Evolutionary conservation across 2,888 invertebrate species (phyloP).

Genomic region (Yponomeuta plumbellus): DNA sequence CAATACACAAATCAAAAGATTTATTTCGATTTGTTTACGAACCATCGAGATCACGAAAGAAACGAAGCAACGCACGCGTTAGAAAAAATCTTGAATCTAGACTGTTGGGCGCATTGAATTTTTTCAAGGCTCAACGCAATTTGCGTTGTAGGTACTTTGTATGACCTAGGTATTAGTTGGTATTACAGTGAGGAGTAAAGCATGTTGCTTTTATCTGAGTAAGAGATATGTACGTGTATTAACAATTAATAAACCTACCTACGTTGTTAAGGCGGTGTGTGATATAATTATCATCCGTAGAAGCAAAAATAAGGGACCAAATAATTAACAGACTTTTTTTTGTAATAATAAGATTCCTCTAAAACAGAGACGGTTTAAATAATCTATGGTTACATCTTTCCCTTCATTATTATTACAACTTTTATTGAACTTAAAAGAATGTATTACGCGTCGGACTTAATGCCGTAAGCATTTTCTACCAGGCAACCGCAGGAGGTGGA

Average conservation of each 20-base stretch:
- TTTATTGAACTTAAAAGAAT: too few species aligned
- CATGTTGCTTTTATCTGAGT: slow-evolving; percentile 18
- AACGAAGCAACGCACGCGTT: not conserved
- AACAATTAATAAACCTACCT: slow-evolving; percentile 31
- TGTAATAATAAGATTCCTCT: too few species aligned
- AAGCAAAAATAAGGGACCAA: too few species aligned
- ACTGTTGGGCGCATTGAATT: not conserved
- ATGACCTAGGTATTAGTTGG: not conserved
- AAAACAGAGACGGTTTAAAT: too few species aligned
- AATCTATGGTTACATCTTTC: too few species aligned
- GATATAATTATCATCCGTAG: too few species aligned
- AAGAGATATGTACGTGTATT: slow-evolving; percentile 38
- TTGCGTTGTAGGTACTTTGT: slow-evolving; percentile 20
- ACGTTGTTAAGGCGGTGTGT: slow-evolving; percentile 1
- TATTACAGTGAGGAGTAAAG: not conserved
- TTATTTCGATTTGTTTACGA: not conserved
- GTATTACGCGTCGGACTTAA: too few species aligned
- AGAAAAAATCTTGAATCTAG: not conserved
- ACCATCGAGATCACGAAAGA: not conserved
- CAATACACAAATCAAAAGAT: not conserved
- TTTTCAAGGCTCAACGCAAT: not conserved
- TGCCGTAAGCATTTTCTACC: too few species aligned
- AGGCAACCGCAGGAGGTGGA: too few species aligned
- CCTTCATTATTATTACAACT: too few species aligned
- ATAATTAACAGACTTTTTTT: too few species aligned